Conservation (phyloP, 1,140 invertebrate genomes). For the Adelges cooleyi region DNA sequence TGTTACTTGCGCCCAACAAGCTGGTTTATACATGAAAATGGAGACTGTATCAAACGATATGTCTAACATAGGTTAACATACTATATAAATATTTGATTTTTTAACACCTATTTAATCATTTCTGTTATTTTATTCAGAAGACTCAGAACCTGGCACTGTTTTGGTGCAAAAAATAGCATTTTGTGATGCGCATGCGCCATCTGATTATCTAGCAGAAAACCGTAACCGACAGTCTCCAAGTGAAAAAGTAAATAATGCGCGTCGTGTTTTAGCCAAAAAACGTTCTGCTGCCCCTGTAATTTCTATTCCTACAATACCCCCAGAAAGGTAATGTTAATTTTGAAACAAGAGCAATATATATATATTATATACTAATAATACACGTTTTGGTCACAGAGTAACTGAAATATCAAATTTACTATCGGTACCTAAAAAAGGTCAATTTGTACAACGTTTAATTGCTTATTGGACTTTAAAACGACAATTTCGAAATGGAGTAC, state of each 20-base stretch:
- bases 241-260: constrained; percentile 64
- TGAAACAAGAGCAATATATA: no score
- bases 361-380: no score
- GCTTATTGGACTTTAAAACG: constrained; percentile 92
- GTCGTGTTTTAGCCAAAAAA: constrained; percentile 70
- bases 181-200: constrained; percentile 86
- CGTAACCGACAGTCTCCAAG: constrained; percentile 36
- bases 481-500: constrained; percentile 92
- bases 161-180: constrained; percentile 91
- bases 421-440: constrained; percentile 59
- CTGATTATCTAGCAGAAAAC: constrained; percentile 47
- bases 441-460: constrained; percentile 77
- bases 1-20: constrained; percentile 96
- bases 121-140: constrained; percentile 33
- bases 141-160: constrained; percentile 50
- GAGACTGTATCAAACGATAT: constrained; percentile 64
- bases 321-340: constrained; percentile 58
- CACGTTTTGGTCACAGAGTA: constrained; percentile 43
- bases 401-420: constrained; percentile 69
- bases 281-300: constrained; percentile 80
- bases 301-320: constrained; percentile 85
- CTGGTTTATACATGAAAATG: constrained; percentile 91
- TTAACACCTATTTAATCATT: no score
- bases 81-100: constrained; percentile 5
- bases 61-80: constrained; percentile 25